A percentile compares a stretch with the other conserved stretches of the same genome.
Evolutionary conservation across 2,113 vertebrate genomes (phyloP).

Genomic region (Thunnus maccoyii): DNA sequence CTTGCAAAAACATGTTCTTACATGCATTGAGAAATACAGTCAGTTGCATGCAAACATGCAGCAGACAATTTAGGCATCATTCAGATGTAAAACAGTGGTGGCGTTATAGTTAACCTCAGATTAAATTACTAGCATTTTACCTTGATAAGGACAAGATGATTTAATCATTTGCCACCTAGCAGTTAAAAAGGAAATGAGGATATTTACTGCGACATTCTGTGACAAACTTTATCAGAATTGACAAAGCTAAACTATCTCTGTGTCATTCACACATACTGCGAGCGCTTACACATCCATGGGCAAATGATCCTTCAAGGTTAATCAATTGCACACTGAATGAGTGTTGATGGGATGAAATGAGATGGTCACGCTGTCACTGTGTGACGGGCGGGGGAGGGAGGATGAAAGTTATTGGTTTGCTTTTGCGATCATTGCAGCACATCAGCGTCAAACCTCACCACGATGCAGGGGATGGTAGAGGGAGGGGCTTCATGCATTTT

Average conservation of each 20-base stretch:
- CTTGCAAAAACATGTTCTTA: background rate
- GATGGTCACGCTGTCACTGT: constrained; percentile 52
- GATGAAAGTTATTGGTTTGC: constrained; percentile 67
- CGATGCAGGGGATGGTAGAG: constrained; percentile 59
- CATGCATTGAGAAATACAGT: constrained; percentile 32
- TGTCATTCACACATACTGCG: constrained; percentile 26
- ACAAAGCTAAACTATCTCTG: constrained; percentile 22
- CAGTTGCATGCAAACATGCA: constrained; percentile 52
- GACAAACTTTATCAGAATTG: constrained; percentile 1
- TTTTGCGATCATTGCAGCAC: constrained; percentile 83
- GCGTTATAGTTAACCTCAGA: constrained; percentile 15
- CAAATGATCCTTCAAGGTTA: constrained; percentile 69
- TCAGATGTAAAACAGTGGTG: constrained; percentile 30
- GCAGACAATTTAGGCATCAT: background rate
- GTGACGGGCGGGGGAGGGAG: constrained; percentile 18
- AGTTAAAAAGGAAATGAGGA: constrained; percentile 61
- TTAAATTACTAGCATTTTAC: constrained; percentile 49
- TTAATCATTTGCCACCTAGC: constrained; percentile 71
- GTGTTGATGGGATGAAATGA: constrained; percentile 67
- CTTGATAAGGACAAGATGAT: constrained; percentile 59
- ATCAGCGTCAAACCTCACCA: constrained; percentile 75
- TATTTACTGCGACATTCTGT: constrained; percentile 45
- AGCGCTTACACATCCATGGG: constrained; percentile 43
- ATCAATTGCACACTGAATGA: constrained; percentile 62
- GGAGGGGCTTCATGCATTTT: constrained; percentile 77